Evolutionary conservation across 2,797 vertebrate species (phyloP).

Genomic region (Esox lucius): DNA sequence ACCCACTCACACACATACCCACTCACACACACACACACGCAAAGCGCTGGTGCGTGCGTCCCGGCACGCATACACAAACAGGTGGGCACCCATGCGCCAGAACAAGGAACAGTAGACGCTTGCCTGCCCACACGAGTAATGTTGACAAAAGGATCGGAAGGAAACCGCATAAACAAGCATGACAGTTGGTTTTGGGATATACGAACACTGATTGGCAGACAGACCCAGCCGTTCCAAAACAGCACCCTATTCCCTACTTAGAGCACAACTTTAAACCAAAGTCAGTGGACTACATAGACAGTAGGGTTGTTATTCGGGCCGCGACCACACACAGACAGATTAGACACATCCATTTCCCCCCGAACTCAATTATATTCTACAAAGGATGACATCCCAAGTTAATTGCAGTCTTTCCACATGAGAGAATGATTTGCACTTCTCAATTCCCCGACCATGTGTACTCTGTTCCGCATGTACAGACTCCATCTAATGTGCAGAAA

Average conservation of each 20-base stretch:
- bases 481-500: slow-evolving; percentile 72
- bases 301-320: background rate
- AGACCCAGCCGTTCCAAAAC: background rate
- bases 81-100: slow-evolving; percentile 49
- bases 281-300: background rate
- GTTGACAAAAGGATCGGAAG: slow-evolving; percentile 60
- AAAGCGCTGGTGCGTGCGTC: too few relatives aligned
- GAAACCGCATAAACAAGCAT: slow-evolving; percentile 72
- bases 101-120: slow-evolving; percentile 43
- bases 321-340: slow-evolving; percentile 57
- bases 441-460: slow-evolving; percentile 77
- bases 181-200: slow-evolving; percentile 70
- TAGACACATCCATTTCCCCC: slow-evolving; percentile 79
- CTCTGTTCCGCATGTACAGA: slow-evolving; percentile 70
- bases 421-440: slow-evolving; percentile 81
- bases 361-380: slow-evolving; percentile 85
- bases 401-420: slow-evolving; percentile 83
- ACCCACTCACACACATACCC: background rate
- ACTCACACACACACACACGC: too few relatives aligned
- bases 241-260: background rate
- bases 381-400: slow-evolving; percentile 83
- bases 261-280: background rate
- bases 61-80: slow-evolving; percentile 35
- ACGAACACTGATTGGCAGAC: slow-evolving; percentile 70
- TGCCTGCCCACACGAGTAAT: slow-evolving; percentile 50